Evolutionary conservation across 2,888 invertebrate species (phyloP).

Genomic region (Zaprionus lineosus): DNA sequence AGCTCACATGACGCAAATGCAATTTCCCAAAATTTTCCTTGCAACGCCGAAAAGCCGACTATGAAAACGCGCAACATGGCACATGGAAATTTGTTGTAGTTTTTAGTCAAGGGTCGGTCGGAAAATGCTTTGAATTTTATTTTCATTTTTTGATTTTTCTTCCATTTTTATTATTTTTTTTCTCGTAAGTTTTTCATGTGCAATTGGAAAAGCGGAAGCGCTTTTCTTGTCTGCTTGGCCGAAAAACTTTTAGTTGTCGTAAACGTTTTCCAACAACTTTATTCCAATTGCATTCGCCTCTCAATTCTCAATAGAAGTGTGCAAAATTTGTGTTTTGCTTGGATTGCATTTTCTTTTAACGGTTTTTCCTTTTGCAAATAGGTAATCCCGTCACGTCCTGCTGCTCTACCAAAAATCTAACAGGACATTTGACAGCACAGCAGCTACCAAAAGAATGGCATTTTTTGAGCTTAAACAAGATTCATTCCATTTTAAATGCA

Average conservation of each 20-base stretch:
- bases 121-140: constrained; percentile 1
- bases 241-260: constrained; percentile 44
- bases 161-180: constrained; percentile 23
- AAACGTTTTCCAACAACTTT: constrained; percentile 41
- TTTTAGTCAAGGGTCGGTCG: too few species aligned
- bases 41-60: constrained; percentile 46
- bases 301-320: not conserved
- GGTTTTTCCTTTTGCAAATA: not conserved
- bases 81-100: constrained; percentile 55
- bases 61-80: constrained; percentile 41
- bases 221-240: constrained; percentile 9
- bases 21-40: constrained; percentile 51
- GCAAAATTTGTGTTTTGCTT: constrained; percentile 5
- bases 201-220: constrained; percentile 17
- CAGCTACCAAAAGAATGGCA: too few species aligned
- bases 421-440: too few species aligned
- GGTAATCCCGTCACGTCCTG: not conserved
- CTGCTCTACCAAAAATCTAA: too few species aligned
- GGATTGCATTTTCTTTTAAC: not conserved
- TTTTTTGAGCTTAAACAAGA: too few species aligned
- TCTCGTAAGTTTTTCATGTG: constrained; percentile 15
- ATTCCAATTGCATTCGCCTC: constrained; percentile 15
- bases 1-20: constrained; percentile 36
- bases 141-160: constrained; percentile 5
- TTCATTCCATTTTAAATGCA: too few species aligned